Percentiles rank a stretch among this genome's conserved stretches.
phyloP scores from a whole-genome alignment of 2,797 vertebrate species.

The Karalla daura region DNA sequence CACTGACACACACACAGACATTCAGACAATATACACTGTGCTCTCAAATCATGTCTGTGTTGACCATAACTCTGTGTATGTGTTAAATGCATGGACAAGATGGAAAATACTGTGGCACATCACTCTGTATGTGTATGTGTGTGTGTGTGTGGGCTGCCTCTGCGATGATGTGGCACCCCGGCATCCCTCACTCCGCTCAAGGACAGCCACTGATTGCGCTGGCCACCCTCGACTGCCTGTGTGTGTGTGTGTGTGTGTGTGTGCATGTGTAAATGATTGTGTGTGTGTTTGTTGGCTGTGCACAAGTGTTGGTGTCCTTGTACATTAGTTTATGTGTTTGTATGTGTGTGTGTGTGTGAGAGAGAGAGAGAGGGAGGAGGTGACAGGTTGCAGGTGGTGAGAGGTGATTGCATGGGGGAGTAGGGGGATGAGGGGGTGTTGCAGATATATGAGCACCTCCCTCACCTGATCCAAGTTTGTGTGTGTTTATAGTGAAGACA shows the following conservation, averaged over 20 bases:
- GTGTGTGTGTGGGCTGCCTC: constrained; percentile 35
- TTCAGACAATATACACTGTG: no score
- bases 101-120: neutral
- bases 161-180: constrained; percentile 61
- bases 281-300: constrained; percentile 16
- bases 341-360: neutral
- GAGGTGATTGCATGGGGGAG: constrained; percentile 8
- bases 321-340: no score
- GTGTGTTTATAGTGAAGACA: neutral
- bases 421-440: neutral
- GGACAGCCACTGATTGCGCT: constrained; percentile 75
- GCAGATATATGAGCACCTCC: constrained; percentile 12
- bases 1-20: constrained; percentile 32
- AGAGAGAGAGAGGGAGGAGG: neutral
- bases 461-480: constrained; percentile 1
- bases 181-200: constrained; percentile 76
- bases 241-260: constrained; percentile 11
- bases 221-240: constrained; percentile 48
- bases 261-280: neutral
- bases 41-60: constrained; percentile 42
- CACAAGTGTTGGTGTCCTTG: no score
- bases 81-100: neutral
- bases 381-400: constrained; percentile 8
- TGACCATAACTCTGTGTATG: constrained; percentile 30
- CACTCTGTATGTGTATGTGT: neutral